Conservation (phyloP, 2,888 invertebrate species). For the Lapara coniferarum region DNA sequence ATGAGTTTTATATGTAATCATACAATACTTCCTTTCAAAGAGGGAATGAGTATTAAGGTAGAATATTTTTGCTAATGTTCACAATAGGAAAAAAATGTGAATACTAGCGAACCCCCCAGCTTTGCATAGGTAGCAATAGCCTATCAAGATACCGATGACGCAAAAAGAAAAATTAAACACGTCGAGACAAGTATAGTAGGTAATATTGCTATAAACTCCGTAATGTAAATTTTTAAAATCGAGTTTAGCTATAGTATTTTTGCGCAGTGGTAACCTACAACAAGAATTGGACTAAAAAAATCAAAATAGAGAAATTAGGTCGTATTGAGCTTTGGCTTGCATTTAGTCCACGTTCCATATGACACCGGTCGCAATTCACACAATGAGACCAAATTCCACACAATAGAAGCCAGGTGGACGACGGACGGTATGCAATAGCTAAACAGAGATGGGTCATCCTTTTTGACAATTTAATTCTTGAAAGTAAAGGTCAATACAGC, state of each 20-base stretch:
- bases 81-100: too few relatives aligned
- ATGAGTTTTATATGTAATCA: not conserved
- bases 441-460: not conserved
- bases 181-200: too few relatives aligned
- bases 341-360: conserved; percentile 2
- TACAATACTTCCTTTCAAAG: not conserved
- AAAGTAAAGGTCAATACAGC: too few relatives aligned
- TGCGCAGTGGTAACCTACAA: not conserved
- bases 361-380: not conserved
- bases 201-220: too few relatives aligned
- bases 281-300: not conserved
- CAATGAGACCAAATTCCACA: not conserved
- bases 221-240: too few relatives aligned
- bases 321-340: not conserved
- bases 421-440: not conserved
- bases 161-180: too few relatives aligned
- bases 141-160: too few relatives aligned
- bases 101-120: too few relatives aligned
- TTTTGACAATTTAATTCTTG: not conserved
- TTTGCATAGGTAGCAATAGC: too few relatives aligned
- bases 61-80: too few relatives aligned
- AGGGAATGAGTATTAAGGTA: too few relatives aligned
- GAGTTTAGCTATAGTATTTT: not conserved
- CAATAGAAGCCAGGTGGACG: conserved; percentile 18
- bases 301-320: conserved; percentile 4